A percentile compares a stretch with the other conserved stretches of the same genome.
These are phyloP conservation scores for Clinocottus analis DNA, from an alignment of 2,113 vertebrate species.

Conservation along the genomic window DNA sequence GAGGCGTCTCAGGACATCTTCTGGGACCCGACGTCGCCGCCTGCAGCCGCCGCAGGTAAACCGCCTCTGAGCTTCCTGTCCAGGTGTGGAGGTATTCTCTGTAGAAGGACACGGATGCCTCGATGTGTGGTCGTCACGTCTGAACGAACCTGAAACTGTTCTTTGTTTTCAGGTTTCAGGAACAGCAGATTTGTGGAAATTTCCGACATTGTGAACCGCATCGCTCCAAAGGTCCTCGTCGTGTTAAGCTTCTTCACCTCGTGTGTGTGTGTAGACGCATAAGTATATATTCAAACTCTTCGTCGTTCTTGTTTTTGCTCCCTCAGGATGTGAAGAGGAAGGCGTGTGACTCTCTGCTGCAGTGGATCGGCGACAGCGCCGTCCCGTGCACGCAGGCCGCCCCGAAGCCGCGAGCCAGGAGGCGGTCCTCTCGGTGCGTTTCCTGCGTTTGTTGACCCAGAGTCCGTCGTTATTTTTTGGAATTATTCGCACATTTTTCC, in stretches of 20 bases:
- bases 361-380: conserved; percentile 91
- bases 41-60: conserved; percentile 57
- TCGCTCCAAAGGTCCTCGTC: conserved; percentile 91
- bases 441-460: no score
- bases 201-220: conserved; percentile 93
- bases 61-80: no score
- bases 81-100: no score
- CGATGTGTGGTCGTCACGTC: no score
- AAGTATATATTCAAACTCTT: no score
- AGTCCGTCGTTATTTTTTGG: no score
- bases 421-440: conserved; percentile 83
- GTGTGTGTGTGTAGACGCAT: no score
- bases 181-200: conserved; percentile 86
- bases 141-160: no score
- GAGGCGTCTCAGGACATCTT: conserved; percentile 80
- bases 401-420: conserved; percentile 79
- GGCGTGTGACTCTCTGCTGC: conserved; percentile 83
- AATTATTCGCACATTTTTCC: no score
- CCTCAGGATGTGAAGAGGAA: conserved; percentile 83
- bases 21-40: conserved; percentile 82
- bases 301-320: background rate
- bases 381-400: conserved; percentile 88
- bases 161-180: conserved; percentile 61
- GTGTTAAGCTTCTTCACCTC: background rate
- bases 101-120: no score